A percentile compares a stretch with the other conserved stretches of the same genome.
These are phyloP conservation scores for Semotilus atromaculatus DNA, from an alignment of 2,797 vertebrate genomes.

Conservation along the genomic window DNA sequence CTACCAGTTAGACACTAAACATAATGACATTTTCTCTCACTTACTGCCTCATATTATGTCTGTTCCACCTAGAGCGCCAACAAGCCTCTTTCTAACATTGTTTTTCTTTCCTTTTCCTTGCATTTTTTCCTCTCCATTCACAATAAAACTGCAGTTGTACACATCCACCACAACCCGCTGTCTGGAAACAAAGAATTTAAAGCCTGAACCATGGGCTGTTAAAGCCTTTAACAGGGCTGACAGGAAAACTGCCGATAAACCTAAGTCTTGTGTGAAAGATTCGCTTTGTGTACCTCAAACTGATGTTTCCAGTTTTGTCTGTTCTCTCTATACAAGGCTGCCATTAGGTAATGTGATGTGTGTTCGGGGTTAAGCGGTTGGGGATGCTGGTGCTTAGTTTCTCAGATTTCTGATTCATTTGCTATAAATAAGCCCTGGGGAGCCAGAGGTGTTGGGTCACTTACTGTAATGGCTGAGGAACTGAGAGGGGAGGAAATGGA, in stretches of 20 bases:
- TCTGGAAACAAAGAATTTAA: slow-evolving; percentile 44
- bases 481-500: slow-evolving; percentile 60
- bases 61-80: slow-evolving; percentile 29
- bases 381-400: slow-evolving; percentile 49
- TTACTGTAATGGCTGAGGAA: slow-evolving; percentile 68
- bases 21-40: slow-evolving; percentile 46
- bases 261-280: slow-evolving; percentile 26
- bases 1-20: slow-evolving; percentile 58
- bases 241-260: slow-evolving; percentile 49
- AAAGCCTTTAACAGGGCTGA: slow-evolving; percentile 53
- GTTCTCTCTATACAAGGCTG: slow-evolving; percentile 27
- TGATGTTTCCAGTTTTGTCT: slow-evolving; percentile 36
- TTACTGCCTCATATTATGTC: slow-evolving; percentile 2
- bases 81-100: slow-evolving; percentile 38
- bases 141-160: slow-evolving; percentile 54
- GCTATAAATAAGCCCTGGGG: slow-evolving; percentile 67
- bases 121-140: slow-evolving; percentile 51
- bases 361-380: slow-evolving; percentile 49
- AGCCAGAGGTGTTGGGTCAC: slow-evolving; percentile 74
- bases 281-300: slow-evolving; percentile 12
- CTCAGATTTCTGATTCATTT: slow-evolving; percentile 63
- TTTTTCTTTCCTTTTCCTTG: slow-evolving; percentile 43
- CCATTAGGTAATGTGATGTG: slow-evolving; percentile 42
- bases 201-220: slow-evolving; percentile 44
- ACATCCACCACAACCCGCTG: slow-evolving; percentile 48